Percentiles rank a stretch among this genome's conserved stretches.
Conservation (phyloP, 1,140 invertebrate species). For the Penaeus chinensis region DNA sequence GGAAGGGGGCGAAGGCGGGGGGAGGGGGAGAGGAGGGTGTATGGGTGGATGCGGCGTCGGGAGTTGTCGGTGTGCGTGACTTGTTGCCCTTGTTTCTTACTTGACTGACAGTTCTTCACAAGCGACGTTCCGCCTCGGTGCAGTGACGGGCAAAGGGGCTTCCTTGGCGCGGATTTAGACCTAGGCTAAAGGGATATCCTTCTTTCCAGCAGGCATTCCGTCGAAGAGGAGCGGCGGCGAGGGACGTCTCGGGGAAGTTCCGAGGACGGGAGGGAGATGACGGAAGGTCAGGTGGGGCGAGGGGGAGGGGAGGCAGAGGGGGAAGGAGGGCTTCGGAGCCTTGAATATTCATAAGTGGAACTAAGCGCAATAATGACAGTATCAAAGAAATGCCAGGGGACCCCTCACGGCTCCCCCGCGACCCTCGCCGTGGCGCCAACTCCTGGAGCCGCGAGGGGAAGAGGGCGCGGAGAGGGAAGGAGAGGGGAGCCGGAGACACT, state of each 20-base stretch:
- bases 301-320: background rate
- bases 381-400: slow-evolving; percentile 42
- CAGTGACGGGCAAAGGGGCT: background rate
- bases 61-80: slow-evolving; percentile 23
- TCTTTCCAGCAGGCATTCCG: no score
- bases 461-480: no score
- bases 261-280: background rate
- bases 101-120: slow-evolving; percentile 20
- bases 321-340: background rate
- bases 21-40: background rate
- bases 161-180: no score
- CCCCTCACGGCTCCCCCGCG: no score
- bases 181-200: no score
- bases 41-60: background rate
- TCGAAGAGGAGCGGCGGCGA: background rate
- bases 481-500: no score
- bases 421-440: no score
- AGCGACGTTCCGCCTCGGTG: background rate
- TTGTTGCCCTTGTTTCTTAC: slow-evolving; percentile 9
- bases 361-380: slow-evolving; percentile 53
- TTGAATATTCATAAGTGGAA: slow-evolving; percentile 52
- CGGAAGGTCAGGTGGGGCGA: background rate
- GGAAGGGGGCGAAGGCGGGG: background rate
- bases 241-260: background rate
- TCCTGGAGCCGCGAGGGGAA: no score